Percentiles rank a stretch among this genome's conserved stretches.
These are phyloP conservation scores for Brachionus rubens DNA, from an alignment of 1,140 invertebrate genomes.

Conservation along the genomic window DNA sequence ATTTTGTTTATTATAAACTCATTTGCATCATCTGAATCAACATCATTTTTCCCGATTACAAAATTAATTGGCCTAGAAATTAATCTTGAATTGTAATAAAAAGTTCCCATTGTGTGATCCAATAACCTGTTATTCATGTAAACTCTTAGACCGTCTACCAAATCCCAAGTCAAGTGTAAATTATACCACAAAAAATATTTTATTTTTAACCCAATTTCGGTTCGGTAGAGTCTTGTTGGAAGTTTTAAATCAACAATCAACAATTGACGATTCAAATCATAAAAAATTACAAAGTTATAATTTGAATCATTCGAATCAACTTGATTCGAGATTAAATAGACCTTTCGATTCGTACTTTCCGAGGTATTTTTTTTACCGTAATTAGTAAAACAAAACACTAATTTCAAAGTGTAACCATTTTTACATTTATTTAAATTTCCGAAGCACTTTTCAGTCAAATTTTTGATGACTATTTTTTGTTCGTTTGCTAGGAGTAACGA, in stretches of 20 bases:
- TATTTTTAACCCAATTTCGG: not conserved
- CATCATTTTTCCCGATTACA: not conserved
- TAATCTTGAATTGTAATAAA: slow-evolving; percentile 20
- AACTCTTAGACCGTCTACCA: not conserved
- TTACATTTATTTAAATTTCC: slow-evolving; percentile 17
- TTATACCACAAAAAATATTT: slow-evolving; percentile 28
- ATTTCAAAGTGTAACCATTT: slow-evolving; percentile 41
- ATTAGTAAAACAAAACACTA: slow-evolving; percentile 32
- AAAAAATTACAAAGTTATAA: slow-evolving; percentile 17
- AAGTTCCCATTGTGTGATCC: slow-evolving; percentile 19
- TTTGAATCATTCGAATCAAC: not conserved
- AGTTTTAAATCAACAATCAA: not conserved
- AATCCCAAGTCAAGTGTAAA: not conserved
- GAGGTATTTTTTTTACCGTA: not conserved
- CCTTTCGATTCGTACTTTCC: not conserved
- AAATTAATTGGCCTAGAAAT: not conserved
- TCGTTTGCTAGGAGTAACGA: slow-evolving; percentile 8
- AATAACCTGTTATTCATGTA: slow-evolving; percentile 22
- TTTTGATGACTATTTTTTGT: slow-evolving; percentile 38
- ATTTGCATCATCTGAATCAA: not conserved
- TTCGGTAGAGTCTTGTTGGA: not conserved
- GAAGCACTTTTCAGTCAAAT: slow-evolving; percentile 16
- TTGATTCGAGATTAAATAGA: not conserved
- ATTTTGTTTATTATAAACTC: slow-evolving; percentile 38
- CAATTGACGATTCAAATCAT: not conserved